Evolutionary conservation across 2,797 vertebrate species (phyloP).

Genomic region (Mormyrus proboscirostris): DNA sequence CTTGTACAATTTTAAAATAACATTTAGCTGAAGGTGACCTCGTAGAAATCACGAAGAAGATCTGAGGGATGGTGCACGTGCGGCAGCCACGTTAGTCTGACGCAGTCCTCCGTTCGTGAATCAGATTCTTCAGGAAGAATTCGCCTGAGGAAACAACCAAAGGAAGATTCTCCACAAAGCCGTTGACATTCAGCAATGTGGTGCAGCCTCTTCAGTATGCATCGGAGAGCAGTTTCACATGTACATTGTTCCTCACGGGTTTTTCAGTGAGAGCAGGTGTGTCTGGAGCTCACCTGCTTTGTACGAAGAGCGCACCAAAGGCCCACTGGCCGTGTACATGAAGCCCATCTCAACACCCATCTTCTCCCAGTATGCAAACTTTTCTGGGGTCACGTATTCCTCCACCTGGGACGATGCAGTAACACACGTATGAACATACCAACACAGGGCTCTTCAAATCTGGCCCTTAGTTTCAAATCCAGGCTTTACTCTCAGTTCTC

Average conservation of each 20-base stretch:
- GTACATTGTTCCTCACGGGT: no score
- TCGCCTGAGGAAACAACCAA: conserved; percentile 64
- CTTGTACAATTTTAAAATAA: neutral
- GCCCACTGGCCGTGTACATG: conserved; percentile 88
- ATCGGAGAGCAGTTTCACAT: neutral
- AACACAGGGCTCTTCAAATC: neutral
- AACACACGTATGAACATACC: neutral
- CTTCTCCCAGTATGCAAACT: conserved; percentile 90
- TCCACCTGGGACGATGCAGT: conserved; percentile 69
- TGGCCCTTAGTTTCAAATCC: neutral
- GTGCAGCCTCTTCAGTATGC: neutral
- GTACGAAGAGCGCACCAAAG: conserved; percentile 94
- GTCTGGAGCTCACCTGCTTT: conserved; percentile 79
- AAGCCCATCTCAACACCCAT: conserved; percentile 88
- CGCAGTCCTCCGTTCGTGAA: conserved; percentile 72
- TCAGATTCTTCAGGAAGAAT: conserved; percentile 93
- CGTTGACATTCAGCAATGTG: neutral
- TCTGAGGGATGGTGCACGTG: neutral
- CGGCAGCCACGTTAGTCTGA: conserved; percentile 39
- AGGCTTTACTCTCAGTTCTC: neutral
- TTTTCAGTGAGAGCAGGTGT: neutral
- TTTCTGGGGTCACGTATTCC: conserved; percentile 88
- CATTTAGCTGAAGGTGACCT: neutral
- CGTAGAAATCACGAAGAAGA: neutral
- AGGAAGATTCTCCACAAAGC: neutral